A percentile compares a stretch with the other conserved stretches of the same genome.
Conservation (phyloP, 2,113 vertebrate species). For the Malaclemys terrapin region DNA sequence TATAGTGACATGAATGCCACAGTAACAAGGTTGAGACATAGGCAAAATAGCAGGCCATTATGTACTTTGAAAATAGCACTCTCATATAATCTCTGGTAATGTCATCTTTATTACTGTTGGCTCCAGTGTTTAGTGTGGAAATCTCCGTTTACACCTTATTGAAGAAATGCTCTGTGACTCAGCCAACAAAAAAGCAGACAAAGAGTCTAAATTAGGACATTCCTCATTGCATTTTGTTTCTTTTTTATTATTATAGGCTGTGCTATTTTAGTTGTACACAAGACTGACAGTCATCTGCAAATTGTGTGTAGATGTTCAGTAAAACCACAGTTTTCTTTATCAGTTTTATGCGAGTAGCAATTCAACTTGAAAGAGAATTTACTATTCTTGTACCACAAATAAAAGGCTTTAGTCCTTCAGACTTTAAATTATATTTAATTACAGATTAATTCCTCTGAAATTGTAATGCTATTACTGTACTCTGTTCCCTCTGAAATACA, state of each 20-base stretch:
- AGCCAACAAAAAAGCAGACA: slow-evolving; percentile 21
- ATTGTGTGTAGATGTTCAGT: not conserved
- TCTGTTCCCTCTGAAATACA: slow-evolving; percentile 1
- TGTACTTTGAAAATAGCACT: slow-evolving; percentile 23
- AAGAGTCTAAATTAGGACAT: slow-evolving; percentile 30
- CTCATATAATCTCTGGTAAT: slow-evolving; percentile 43
- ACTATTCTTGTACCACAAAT: slow-evolving; percentile 37
- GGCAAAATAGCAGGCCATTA: not conserved
- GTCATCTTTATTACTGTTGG: slow-evolving; percentile 54
- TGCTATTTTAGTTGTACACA: slow-evolving; percentile 25
- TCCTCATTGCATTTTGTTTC: not conserved
- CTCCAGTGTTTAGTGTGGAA: not conserved
- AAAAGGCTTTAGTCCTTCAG: slow-evolving; percentile 11
- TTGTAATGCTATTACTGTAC: not conserved
- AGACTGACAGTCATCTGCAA: slow-evolving; percentile 22
- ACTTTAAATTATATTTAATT: slow-evolving; percentile 65
- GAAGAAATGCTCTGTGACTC: slow-evolving; percentile 57
- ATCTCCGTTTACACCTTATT: slow-evolving; percentile 30
- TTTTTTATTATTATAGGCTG: slow-evolving; percentile 3
- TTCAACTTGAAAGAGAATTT: slow-evolving; percentile 58
- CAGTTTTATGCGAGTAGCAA: slow-evolving; percentile 14
- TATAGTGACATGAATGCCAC: not conserved
- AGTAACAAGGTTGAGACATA: not conserved
- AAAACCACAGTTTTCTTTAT: not conserved
- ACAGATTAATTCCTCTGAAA: slow-evolving; percentile 40